These are phyloP conservation scores for Troides helena DNA, from an alignment of 2,888 invertebrate species.

Conservation along the genomic window DNA sequence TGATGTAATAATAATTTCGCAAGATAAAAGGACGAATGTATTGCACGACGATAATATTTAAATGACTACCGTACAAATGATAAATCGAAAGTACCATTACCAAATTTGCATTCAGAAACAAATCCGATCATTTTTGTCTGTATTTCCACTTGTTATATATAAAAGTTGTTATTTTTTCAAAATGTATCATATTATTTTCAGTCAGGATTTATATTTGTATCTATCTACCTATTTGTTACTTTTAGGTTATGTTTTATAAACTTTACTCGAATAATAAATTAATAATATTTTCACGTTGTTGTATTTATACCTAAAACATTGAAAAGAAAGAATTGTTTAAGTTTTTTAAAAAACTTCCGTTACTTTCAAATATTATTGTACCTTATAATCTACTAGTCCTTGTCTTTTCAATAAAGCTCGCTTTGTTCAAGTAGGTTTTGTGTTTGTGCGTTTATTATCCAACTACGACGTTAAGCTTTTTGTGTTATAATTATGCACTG, in stretches of 20 bases:
- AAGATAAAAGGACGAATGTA: too few species aligned
- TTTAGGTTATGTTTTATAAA: neutral
- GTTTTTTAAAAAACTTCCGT: neutral
- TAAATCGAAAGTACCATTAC: slow-evolving; percentile 8
- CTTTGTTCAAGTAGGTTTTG: neutral
- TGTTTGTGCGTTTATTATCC: neutral
- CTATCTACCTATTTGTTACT: neutral
- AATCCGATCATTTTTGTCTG: neutral
- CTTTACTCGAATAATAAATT: neutral
- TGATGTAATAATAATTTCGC: too few species aligned
- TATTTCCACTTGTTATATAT: neutral
- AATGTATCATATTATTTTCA: neutral
- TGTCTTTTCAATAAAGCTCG: too few species aligned
- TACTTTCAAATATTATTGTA: too few species aligned
- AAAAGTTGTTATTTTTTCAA: neutral
- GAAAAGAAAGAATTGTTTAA: neutral
- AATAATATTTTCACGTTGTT: neutral
- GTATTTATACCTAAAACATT: neutral
- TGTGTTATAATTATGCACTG: slow-evolving; percentile 39
- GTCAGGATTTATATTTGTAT: neutral
- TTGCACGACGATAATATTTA: neutral
- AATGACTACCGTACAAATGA: neutral
- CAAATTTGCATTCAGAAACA: slow-evolving; percentile 16
- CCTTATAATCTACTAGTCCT: too few species aligned
- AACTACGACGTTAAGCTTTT: slow-evolving; percentile 25